Conservation (phyloP, 1,140 invertebrate genomes). For the Drosophila persimilis region DNA sequence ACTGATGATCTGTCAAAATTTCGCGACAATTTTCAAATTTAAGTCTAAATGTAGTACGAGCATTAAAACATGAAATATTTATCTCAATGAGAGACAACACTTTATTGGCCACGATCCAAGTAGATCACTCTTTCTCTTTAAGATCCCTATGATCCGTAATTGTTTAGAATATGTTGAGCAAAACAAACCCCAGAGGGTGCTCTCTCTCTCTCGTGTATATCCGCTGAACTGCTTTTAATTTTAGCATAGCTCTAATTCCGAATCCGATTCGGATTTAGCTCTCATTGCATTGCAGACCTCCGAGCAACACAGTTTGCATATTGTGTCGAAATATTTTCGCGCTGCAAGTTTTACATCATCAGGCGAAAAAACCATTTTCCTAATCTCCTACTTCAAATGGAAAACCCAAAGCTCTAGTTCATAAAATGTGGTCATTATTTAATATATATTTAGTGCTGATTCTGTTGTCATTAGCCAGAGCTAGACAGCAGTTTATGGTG, state of each 20-base stretch:
- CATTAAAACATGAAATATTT: slow-evolving; percentile 16
- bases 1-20: neutral
- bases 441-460: slow-evolving; percentile 21
- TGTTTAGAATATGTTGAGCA: slow-evolving; percentile 77
- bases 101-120: slow-evolving; percentile 19
- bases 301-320: slow-evolving; percentile 38
- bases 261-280: slow-evolving; percentile 22
- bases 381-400: neutral
- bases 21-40: neutral
- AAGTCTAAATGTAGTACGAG: slow-evolving; percentile 4
- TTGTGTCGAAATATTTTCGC: slow-evolving; percentile 6
- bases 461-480: slow-evolving; percentile 26
- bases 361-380: slow-evolving; percentile 10
- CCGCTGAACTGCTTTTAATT: slow-evolving; percentile 45
- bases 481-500: slow-evolving; percentile 64
- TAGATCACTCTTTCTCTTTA: neutral
- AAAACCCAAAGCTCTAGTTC: slow-evolving; percentile 14
- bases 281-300: slow-evolving; percentile 59
- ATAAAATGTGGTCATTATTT: slow-evolving; percentile 43
- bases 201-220: slow-evolving; percentile 21
- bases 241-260: slow-evolving; percentile 62
- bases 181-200: slow-evolving; percentile 61
- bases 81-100: slow-evolving; percentile 2
- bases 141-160: neutral
- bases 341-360: slow-evolving; percentile 66